A percentile compares a stretch with the other conserved stretches of the same genome.
phyloP scores from a whole-genome alignment of 2,113 vertebrate species.

The Pandion haliaetus region DNA sequence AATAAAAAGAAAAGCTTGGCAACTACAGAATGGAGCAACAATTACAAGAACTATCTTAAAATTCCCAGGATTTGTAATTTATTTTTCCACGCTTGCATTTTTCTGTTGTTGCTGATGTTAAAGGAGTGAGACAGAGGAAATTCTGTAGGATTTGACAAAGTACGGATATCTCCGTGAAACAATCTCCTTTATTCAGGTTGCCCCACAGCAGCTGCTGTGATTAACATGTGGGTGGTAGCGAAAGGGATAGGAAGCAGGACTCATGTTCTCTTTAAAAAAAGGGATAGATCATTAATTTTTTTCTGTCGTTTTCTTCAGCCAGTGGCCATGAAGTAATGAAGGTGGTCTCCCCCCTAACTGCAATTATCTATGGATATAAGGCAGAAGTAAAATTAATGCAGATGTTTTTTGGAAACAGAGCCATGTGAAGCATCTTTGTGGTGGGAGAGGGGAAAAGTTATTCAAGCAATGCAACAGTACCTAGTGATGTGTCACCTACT shows the following conservation, averaged over 20 bases:
- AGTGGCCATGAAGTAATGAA: background rate
- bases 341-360: background rate
- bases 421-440: background rate
- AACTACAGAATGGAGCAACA: slow-evolving; percentile 5
- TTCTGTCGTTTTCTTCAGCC: background rate
- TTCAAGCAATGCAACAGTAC: background rate
- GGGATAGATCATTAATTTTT: background rate
- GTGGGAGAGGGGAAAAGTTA: background rate
- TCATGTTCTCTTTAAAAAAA: background rate
- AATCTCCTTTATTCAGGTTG: background rate
- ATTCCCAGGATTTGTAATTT: slow-evolving; percentile 57
- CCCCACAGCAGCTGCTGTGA: background rate
- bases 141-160: background rate
- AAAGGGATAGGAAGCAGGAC: background rate
- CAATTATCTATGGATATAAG: background rate
- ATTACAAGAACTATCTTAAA: slow-evolving; percentile 48
- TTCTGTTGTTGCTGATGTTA: slow-evolving; percentile 19
- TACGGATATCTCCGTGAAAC: background rate
- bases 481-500: background rate
- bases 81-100: slow-evolving; percentile 48
- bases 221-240: background rate
- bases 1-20: slow-evolving; percentile 26
- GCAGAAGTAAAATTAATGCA: background rate
- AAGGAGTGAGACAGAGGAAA: background rate
- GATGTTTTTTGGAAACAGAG: background rate